phyloP scores from a whole-genome alignment of 2,797 vertebrate species.

The Tinamus major region DNA sequence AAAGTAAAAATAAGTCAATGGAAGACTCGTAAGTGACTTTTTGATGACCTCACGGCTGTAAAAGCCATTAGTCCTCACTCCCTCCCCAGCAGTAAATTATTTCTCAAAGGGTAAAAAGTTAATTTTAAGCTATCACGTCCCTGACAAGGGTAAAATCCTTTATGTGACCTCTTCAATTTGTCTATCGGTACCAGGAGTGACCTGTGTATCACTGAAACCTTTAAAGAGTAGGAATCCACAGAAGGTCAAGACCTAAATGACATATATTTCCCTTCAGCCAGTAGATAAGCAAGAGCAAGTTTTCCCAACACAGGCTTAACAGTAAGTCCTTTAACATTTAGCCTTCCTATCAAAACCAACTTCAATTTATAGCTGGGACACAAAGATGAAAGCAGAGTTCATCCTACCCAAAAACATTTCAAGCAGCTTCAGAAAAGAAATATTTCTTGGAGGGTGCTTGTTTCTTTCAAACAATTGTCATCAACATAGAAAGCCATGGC shows the following conservation, averaged over 20 bases:
- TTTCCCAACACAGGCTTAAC: neutral
- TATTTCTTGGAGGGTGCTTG: conserved; percentile 1
- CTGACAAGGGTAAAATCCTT: neutral
- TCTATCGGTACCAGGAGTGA: neutral
- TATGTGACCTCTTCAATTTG: neutral
- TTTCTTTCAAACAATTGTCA: conserved; percentile 9
- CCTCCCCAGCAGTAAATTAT: conserved; percentile 1
- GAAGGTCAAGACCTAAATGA: neutral
- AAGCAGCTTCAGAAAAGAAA: conserved; percentile 31
- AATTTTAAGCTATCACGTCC: neutral
- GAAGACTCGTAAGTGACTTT: conserved; percentile 21
- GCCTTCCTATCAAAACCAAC: conserved; percentile 29
- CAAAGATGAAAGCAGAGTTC: conserved; percentile 28
- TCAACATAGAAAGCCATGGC: neutral
- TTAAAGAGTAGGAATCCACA: neutral
- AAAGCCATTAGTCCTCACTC: neutral
- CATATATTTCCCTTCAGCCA: neutral
- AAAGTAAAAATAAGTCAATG: neutral
- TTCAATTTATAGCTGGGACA: conserved; percentile 1
- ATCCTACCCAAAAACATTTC: neutral
- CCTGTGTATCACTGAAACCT: neutral
- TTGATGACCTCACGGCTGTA: neutral
- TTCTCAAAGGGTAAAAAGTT: conserved; percentile 2
- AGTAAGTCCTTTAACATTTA: conserved; percentile 27
- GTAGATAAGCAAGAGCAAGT: neutral